These are phyloP conservation scores for Pitta sordida DNA, from an alignment of 2,113 vertebrate species.

Conservation along the genomic window DNA sequence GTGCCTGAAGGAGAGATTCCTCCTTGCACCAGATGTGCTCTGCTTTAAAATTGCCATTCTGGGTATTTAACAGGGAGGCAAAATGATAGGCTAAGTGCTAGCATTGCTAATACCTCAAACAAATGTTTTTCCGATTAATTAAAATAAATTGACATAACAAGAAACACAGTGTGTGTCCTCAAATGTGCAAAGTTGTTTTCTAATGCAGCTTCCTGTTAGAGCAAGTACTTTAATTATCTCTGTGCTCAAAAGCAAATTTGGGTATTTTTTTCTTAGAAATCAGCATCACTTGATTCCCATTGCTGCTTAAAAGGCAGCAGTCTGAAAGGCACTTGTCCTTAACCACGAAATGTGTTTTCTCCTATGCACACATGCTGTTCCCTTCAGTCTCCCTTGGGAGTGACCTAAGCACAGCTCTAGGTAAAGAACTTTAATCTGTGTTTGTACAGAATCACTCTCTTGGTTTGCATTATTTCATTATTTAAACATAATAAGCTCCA, in stretches of 20 bases:
- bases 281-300: conserved; percentile 3
- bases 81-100: not conserved
- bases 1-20: not conserved
- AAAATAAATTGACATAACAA: conserved; percentile 55
- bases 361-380: not conserved
- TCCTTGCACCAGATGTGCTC: not conserved
- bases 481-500: not conserved
- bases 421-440: conserved; percentile 19
- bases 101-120: conserved; percentile 27
- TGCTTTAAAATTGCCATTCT: not conserved
- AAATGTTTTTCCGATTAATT: conserved; percentile 59
- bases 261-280: conserved; percentile 23
- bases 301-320: not conserved
- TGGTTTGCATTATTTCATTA: conserved; percentile 5
- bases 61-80: not conserved
- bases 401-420: not conserved
- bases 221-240: conserved; percentile 50
- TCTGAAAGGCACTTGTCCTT: not conserved
- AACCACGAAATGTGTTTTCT: not conserved
- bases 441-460: conserved; percentile 6
- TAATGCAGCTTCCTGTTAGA: conserved; percentile 33
- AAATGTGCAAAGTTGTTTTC: conserved; percentile 47
- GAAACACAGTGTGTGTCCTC: not conserved
- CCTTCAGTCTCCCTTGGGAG: not conserved
- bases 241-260: conserved; percentile 10